Evolutionary conservation across 2,113 vertebrate species (phyloP).

Genomic region (Nycticebus coucang): DNA sequence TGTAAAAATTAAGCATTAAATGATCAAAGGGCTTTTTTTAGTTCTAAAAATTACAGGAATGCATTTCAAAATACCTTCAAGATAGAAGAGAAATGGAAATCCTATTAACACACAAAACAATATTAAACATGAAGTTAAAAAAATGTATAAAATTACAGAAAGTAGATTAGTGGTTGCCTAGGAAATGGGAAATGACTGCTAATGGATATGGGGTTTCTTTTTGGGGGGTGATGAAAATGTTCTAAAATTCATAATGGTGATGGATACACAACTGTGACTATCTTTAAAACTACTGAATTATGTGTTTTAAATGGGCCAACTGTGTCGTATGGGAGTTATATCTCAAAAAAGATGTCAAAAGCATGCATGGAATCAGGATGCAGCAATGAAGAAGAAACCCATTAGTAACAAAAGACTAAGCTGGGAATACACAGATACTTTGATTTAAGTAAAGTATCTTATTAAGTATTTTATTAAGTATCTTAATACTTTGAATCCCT

Average conservation of each 20-base stretch:
- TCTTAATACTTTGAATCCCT: background rate
- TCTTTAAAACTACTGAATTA: background rate
- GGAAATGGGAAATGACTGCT: background rate
- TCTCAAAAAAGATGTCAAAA: background rate
- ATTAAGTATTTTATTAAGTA: too few relatives aligned
- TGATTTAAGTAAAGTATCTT: too few relatives aligned
- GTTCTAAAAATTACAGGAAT: conserved; percentile 8
- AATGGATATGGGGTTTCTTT: background rate
- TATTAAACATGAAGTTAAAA: conserved; percentile 39
- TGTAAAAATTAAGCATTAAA: background rate
- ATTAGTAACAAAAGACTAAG: background rate
- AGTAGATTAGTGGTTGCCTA: conserved; percentile 17
- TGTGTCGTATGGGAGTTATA: background rate
- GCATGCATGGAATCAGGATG: background rate
- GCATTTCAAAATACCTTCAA: conserved; percentile 33
- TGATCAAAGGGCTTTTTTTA: background rate
- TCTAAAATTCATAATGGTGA: background rate
- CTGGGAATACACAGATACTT: background rate
- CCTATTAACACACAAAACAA: background rate
- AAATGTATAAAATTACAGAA: conserved; percentile 52
- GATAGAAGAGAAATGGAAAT: conserved; percentile 39
- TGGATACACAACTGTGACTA: background rate
- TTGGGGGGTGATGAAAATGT: background rate
- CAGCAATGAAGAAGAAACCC: background rate
- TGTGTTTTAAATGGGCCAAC: background rate